Percentiles rank a stretch among this genome's conserved stretches.
Evolutionary conservation across 2,113 vertebrate species (phyloP).

Genomic region (Hippocampus zosterae): DNA sequence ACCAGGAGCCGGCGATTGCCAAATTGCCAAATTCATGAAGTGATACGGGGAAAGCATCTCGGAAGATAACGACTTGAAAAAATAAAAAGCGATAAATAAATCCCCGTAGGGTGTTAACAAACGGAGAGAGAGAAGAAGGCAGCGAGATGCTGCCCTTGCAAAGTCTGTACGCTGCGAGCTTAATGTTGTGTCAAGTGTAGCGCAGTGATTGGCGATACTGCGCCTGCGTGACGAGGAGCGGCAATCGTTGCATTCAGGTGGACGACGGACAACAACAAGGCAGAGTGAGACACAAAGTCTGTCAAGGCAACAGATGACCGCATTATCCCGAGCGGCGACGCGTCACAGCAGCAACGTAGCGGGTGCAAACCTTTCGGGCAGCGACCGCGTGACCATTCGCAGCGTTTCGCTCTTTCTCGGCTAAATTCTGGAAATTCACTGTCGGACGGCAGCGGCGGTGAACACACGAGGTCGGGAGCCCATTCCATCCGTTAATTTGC

Average conservation of each 20-base stretch:
- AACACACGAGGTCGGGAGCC: conserved; percentile 9
- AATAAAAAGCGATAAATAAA: conserved; percentile 15
- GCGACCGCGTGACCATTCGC: conserved; percentile 29
- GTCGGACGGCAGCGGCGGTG: not conserved
- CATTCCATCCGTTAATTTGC: conserved; percentile 32
- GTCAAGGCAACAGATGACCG: conserved; percentile 64
- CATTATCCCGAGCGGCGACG: conserved; percentile 63
- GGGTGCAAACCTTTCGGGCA: conserved; percentile 44
- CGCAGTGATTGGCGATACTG: conserved; percentile 18
- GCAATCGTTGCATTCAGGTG: conserved; percentile 50
- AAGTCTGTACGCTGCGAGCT: conserved; percentile 43
- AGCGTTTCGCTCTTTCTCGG: conserved; percentile 13
- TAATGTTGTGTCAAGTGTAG: conserved; percentile 61
- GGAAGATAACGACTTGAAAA: conserved; percentile 12
- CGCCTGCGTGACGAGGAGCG: conserved; percentile 37
- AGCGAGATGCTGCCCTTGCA: conserved; percentile 22
- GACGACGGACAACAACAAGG: conserved; percentile 30
- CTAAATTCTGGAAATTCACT: conserved; percentile 13
- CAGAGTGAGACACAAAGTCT: conserved; percentile 48
- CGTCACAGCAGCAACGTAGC: conserved; percentile 41
- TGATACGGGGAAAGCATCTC: not conserved
- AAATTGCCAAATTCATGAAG: too few species aligned
- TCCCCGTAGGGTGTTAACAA: conserved; percentile 14
- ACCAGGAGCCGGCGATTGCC: not conserved
- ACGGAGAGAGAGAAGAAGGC: not conserved